phyloP scores from a whole-genome alignment of 2,797 vertebrate species.

The Gymnopithys bicolor region DNA sequence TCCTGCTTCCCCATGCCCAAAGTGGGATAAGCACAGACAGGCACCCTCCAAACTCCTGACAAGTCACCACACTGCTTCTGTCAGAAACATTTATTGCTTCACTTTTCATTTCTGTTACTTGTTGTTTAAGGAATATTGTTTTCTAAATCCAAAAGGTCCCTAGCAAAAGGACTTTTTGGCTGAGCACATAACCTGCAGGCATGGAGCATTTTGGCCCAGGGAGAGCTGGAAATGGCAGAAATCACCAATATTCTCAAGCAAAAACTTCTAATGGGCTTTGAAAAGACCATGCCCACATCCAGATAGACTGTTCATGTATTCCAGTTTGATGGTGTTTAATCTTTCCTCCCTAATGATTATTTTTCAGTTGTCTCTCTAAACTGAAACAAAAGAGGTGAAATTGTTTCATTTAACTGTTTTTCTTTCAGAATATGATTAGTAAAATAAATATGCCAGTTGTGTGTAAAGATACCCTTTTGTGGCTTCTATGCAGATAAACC shows the following conservation, averaged over 20 bases:
- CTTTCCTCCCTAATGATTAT: background rate
- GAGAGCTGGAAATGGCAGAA: background rate
- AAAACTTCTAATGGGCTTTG: background rate
- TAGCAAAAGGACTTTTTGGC: background rate
- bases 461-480: background rate
- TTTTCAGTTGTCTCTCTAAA: background rate
- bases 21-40: background rate
- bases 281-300: background rate
- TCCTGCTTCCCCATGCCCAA: background rate
- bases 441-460: background rate
- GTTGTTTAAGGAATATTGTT: background rate
- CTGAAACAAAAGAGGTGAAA: background rate
- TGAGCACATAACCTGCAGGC: background rate
- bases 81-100: background rate
- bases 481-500: background rate
- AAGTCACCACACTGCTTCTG: background rate
- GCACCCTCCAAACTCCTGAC: rapidly evolving
- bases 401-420: background rate
- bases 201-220: background rate
- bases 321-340: background rate
- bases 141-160: background rate
- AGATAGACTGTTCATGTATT: background rate
- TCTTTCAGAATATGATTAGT: background rate
- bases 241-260: background rate
- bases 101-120: background rate